Percentiles rank a stretch among this genome's conserved stretches.
Conservation (phyloP, 2,113 vertebrate species). For the Microtus ochrogaster region DNA sequence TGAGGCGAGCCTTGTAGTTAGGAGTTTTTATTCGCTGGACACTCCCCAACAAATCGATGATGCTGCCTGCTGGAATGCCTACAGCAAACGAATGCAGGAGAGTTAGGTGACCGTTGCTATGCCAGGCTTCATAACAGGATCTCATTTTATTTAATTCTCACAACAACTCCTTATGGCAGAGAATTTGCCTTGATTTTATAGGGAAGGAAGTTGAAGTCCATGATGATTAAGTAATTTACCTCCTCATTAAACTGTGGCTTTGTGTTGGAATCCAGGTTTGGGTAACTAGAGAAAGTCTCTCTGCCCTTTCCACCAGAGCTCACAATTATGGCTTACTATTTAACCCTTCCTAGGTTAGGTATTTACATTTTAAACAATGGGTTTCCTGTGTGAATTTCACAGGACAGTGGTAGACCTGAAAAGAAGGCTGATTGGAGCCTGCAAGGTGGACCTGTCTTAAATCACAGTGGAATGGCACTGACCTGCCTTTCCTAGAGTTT, state of each 20-base stretch:
- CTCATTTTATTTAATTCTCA: slow-evolving; percentile 48
- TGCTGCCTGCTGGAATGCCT: neutral
- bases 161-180: neutral
- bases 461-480: slow-evolving; percentile 43
- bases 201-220: slow-evolving; percentile 4
- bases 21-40: neutral
- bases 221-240: slow-evolving; percentile 48
- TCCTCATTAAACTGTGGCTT: slow-evolving; percentile 10
- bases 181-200: slow-evolving; percentile 38
- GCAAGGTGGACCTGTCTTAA: slow-evolving; percentile 61
- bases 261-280: slow-evolving; percentile 1
- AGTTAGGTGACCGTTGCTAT: neutral
- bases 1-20: neutral
- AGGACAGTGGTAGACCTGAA: slow-evolving; percentile 56
- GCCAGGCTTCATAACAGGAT: neutral
- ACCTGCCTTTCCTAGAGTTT: slow-evolving; percentile 50
- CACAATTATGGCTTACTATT: slow-evolving; percentile 71
- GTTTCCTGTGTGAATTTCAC: slow-evolving; percentile 74
- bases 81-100: neutral
- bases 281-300: slow-evolving; percentile 34
- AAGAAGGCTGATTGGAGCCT: slow-evolving; percentile 43
- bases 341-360: slow-evolving; percentile 66
- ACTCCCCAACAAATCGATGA: neutral
- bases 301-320: slow-evolving; percentile 43
- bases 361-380: slow-evolving; percentile 64